A percentile compares a stretch with the other conserved stretches of the same genome.
phyloP scores from a whole-genome alignment of 2,113 vertebrate species.

The Tursiops truncatus region DNA sequence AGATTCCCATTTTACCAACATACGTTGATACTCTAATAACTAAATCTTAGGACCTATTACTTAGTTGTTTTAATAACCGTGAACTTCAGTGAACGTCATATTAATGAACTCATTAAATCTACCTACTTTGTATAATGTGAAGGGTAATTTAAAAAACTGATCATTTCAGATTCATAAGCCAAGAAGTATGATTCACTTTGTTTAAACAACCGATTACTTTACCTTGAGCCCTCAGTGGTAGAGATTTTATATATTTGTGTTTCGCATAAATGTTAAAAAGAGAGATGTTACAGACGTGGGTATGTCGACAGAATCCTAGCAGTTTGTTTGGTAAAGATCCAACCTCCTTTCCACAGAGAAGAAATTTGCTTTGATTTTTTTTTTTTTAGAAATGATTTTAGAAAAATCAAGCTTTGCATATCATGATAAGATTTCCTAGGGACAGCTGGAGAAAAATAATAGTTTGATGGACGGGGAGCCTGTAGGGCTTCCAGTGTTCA shows the following conservation, averaged over 20 bases:
- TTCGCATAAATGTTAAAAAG: neutral
- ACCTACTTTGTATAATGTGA: neutral
- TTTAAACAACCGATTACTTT: neutral
- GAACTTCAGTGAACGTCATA: constrained; percentile 27
- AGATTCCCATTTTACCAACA: constrained; percentile 29
- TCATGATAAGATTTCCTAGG: neutral
- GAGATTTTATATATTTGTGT: neutral
- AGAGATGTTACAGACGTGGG: neutral
- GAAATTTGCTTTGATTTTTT: neutral
- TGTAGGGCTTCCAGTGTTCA: neutral
- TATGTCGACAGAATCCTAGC: neutral
- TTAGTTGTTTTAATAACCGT: constrained; percentile 30
- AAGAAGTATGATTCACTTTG: neutral
- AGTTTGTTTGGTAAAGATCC: neutral
- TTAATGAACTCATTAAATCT: constrained; percentile 48
- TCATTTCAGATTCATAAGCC: constrained; percentile 2
- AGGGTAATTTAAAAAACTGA: constrained; percentile 8
- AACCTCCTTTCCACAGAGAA: neutral
- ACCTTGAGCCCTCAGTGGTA: neutral
- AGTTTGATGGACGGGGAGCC: neutral
- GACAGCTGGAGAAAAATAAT: neutral
- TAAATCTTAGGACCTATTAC: constrained; percentile 42
- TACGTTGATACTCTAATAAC: constrained; percentile 28
- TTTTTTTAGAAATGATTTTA: neutral
- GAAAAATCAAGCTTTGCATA: neutral